Evolutionary conservation across 2,113 vertebrate species (phyloP), one percentile per base, ranked within the genome.

Genomic region (Neolamprologus toae): DNA sequence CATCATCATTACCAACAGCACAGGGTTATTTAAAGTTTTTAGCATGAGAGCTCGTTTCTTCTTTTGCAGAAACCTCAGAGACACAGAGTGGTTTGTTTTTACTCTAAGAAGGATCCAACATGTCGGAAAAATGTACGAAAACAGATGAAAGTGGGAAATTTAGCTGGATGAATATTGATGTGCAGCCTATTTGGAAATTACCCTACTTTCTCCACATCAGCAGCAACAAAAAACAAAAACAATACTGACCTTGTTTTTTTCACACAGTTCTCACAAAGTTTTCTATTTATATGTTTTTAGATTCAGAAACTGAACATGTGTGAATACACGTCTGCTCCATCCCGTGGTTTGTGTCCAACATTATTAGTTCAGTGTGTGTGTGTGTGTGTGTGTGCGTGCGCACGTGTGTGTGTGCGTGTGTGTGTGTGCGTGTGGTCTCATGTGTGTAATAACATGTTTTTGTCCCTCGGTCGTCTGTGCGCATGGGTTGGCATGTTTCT

Each of bases 111-210:
- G 33, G 49, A 86, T 83, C 17, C 16, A 89, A 85, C 81, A 61
- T 82, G 40, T 73, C 2, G 16, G 31, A 9, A 73, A 71, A 71
- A 14, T 71, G n/a, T 71, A 40, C 4, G 2, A 9, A 47, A 88
- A 90, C 82, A 92, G 86, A 93, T 91, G 86, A 94, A 92, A 93
- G 89, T 82, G 35, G 85, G 68, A 12, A 19, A 89, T 73, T 92
- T 84, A 88, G 86, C 47, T 3, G 66, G 86, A 92, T 93, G 87
- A 92, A 93, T 94, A 92, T 92, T 93, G 90, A 93, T 92, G 90
- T 12, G 23, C 82, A 78, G 80, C 53, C 81, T 76, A 28, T 89
- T 91, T 89, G 68, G 68, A 89, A 90, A 90, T 87, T 81, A 89
- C 33, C 90, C 91, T 81, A 90, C 78, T 92, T 90, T 92, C 79